These are phyloP conservation scores for Nasonia vitripennis DNA, from an alignment of 1,140 invertebrate genomes.

Conservation along the genomic window DNA sequence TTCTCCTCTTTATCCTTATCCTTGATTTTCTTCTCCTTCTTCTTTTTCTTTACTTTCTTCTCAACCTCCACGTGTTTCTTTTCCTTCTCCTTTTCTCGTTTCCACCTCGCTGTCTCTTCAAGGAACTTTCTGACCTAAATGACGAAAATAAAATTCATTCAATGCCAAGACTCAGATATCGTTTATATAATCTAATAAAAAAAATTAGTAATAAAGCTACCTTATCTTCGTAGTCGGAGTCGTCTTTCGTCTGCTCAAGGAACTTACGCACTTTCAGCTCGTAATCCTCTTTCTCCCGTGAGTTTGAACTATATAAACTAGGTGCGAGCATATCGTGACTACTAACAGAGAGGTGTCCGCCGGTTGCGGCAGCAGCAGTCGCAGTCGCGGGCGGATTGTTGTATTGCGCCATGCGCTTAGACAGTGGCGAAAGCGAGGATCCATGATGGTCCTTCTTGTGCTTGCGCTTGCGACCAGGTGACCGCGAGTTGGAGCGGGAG, in stretches of 20 bases:
- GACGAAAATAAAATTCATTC: conserved; percentile 4
- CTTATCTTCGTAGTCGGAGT: conserved; percentile 89
- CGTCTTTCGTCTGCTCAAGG: conserved; percentile 85
- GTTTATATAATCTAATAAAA: not conserved
- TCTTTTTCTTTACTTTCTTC: conserved; percentile 77
- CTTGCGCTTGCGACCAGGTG: conserved; percentile 76
- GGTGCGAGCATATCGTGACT: conserved; percentile 76
- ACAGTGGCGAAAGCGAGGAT: conserved; percentile 84
- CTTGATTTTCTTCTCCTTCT: conserved; percentile 77
- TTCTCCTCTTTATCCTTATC: conserved; percentile 78
- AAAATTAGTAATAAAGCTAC: conserved; percentile 56
- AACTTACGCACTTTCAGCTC: conserved; percentile 85
- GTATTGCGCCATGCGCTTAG: conserved; percentile 84
- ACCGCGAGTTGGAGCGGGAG: conserved; percentile 78
- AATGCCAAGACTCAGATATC: not conserved
- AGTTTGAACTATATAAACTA: conserved; percentile 70
- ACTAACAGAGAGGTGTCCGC: not conserved
- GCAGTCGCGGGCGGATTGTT: conserved; percentile 74
- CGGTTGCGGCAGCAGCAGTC: not conserved
- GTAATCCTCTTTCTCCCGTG: conserved; percentile 78
- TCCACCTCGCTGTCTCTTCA: conserved; percentile 86
- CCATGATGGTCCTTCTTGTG: conserved; percentile 81
- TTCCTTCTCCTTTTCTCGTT: conserved; percentile 79
- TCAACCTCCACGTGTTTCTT: conserved; percentile 82
- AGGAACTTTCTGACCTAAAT: conserved; percentile 84